Percentiles rank a stretch among this genome's conserved stretches.
These are phyloP conservation scores for Microplitis manilae DNA, from an alignment of 2,888 invertebrate species.

Conservation along the genomic window DNA sequence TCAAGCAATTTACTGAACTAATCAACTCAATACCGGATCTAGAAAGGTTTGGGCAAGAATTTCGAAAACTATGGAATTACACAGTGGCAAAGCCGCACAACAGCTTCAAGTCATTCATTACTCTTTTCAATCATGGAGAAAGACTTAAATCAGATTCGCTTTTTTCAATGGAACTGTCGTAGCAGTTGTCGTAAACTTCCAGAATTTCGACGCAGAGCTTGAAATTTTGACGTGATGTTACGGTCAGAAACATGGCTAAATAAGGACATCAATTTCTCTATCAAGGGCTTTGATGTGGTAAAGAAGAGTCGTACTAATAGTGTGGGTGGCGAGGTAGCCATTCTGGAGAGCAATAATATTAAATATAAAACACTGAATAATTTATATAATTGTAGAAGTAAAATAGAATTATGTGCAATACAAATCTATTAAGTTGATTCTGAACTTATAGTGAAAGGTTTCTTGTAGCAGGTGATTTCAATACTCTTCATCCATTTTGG, in stretches of 20 bases:
- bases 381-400: slow-evolving; percentile 5
- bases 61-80: background rate
- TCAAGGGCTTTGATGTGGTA: slow-evolving; percentile 10
- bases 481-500: slow-evolving; percentile 28
- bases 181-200: slow-evolving; percentile 17
- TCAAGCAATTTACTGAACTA: background rate
- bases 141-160: background rate
- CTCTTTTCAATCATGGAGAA: background rate
- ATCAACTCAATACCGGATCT: background rate
- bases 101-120: no score
- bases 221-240: slow-evolving; percentile 20
- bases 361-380: slow-evolving; percentile 9
- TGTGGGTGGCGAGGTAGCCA: slow-evolving; percentile 16
- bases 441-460: slow-evolving; percentile 28
- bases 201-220: slow-evolving; percentile 15
- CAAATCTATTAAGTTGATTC: slow-evolving; percentile 8
- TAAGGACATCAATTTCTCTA: background rate
- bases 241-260: slow-evolving; percentile 18
- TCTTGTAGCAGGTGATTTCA: slow-evolving; percentile 30
- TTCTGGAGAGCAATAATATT: background rate
- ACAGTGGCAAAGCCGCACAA: background rate
- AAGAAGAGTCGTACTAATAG: background rate
- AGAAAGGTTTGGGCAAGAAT: background rate
- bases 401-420: slow-evolving; percentile 17
- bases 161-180: slow-evolving; percentile 26